These are phyloP conservation scores for Pocota personata DNA, from an alignment of 2,888 invertebrate genomes.

Conservation along the genomic window DNA sequence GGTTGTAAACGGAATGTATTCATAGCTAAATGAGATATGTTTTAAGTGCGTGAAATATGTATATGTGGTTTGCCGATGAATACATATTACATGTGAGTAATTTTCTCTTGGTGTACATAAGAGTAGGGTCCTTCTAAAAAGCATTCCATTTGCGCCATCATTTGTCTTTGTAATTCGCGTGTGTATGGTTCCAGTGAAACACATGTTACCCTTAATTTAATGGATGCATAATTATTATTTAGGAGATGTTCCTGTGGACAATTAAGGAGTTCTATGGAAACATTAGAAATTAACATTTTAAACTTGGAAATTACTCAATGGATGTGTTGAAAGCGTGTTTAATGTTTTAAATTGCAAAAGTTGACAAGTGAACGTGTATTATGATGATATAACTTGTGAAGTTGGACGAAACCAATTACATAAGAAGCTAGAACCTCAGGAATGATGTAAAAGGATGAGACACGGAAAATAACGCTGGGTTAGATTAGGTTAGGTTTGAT, in stretches of 20 bases:
- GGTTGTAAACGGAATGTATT: constrained; percentile 6
- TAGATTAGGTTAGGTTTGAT: too few relatives aligned
- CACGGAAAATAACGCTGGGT: too few relatives aligned
- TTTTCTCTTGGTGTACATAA: neutral
- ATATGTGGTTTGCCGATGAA: neutral
- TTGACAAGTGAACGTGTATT: neutral
- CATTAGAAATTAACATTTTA: constrained; percentile 8
- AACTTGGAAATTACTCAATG: neutral
- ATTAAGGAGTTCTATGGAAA: neutral
- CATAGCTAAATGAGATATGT: constrained; percentile 21
- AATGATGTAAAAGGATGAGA: too few relatives aligned
- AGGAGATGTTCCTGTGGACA: constrained; percentile 7
- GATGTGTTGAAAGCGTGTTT: neutral
- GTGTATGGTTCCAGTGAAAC: neutral
- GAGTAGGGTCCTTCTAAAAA: neutral
- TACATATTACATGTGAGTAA: neutral
- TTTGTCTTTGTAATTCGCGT: neutral
- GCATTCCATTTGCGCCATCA: neutral
- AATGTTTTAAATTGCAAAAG: neutral
- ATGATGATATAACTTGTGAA: too few relatives aligned
- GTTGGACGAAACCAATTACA: too few relatives aligned
- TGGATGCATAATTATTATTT: constrained; percentile 30
- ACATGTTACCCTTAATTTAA: constrained; percentile 33
- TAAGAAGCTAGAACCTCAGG: too few relatives aligned
- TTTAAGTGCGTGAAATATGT: neutral